phyloP scores from a whole-genome alignment of 2,797 vertebrate species.

The Petrocephalus schoutedeni region DNA sequence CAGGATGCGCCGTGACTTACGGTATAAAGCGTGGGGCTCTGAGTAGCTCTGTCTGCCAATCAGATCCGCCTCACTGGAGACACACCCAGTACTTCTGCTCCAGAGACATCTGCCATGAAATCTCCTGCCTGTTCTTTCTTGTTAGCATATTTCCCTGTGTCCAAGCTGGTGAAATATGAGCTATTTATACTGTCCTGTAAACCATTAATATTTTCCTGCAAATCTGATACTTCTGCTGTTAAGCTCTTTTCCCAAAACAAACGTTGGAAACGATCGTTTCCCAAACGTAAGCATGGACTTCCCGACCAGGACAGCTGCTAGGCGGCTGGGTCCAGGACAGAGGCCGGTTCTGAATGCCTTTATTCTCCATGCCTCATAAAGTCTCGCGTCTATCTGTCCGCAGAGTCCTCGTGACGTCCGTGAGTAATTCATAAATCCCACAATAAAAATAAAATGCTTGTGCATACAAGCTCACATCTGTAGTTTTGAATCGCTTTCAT shows the following conservation, averaged over 20 bases:
- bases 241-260: background rate
- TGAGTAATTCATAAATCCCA: conserved; percentile 19
- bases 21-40: background rate
- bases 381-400: background rate
- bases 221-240: background rate
- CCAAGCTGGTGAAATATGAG: background rate
- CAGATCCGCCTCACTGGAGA: background rate
- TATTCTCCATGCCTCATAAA: background rate
- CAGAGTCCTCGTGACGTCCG: background rate
- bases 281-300: background rate
- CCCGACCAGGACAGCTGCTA: background rate
- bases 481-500: conserved; percentile 11
- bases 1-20: background rate
- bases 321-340: background rate
- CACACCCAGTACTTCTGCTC: background rate
- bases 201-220: background rate
- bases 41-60: background rate
- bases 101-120: background rate
- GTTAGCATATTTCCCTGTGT: background rate
- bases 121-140: background rate
- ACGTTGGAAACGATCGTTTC: background rate
- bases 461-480: background rate
- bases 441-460: background rate
- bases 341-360: background rate
- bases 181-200: background rate